Evolutionary conservation across 2,113 vertebrate species (phyloP), one percentile per base, ranked within the genome.

Genomic region (Cacatua alba): DNA sequence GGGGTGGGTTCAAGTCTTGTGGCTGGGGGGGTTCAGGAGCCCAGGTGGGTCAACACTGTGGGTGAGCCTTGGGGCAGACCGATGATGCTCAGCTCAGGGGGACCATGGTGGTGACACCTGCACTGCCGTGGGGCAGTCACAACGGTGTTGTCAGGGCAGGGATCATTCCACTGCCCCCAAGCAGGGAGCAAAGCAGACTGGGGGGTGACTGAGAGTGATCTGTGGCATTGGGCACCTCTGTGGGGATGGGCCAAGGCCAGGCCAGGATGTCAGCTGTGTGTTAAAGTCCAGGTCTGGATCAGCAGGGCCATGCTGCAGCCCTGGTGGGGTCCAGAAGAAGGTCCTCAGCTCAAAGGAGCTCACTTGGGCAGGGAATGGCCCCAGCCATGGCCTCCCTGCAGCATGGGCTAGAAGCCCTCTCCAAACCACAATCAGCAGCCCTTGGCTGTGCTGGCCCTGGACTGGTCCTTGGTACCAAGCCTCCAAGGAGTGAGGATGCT

Each of bases 151-250:
- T 5, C 8, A 53, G 41, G 18, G 3, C 33, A 87, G 19, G 29
- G 26, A 11, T 51, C 25, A 55, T 65, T 5, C 33, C 29, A 13
- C 4, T 57, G 59, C 20, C 24, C 17, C 23, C 31, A 26, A 17
- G 6, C 37, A 65, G 9, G 53, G 19, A n/a, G 10, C 21, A 64
- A 17, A 28, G 37, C 17, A 28, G 48, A 14, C 17, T 18, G 3
- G 35, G 17, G 20, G 28, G 18, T 24, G 33, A 64, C 51, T 81
- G 6, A 10, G 20, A 33, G 76, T 51, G 78, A 5, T 17, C 41
- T 79, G 43, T 10, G 10, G 7, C 19, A 17, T 0, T 71, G 46
- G 39, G 6, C 3, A 71, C 23, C 28, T 69, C 48, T 0, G 0
- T 78, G 75, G 44, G 14, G 6, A 39, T 0, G 3, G 24, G 5